Evolutionary conservation across 2,113 vertebrate species (phyloP), one percentile per base, ranked within the genome.

Genomic region (Athene cunicularia): DNA sequence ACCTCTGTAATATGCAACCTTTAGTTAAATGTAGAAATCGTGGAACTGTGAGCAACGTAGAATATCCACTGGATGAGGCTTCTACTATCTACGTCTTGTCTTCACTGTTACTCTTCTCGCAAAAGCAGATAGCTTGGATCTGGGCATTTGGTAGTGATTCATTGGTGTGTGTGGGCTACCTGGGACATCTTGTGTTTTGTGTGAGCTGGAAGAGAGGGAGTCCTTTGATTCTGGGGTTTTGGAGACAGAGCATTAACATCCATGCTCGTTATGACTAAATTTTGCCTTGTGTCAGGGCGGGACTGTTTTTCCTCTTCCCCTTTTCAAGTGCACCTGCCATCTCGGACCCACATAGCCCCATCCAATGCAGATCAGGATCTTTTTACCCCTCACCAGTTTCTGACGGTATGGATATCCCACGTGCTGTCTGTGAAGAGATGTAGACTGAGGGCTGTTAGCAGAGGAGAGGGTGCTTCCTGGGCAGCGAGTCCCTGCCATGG

Each of bases 391-490:
- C 18, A 4, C 49, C 5, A 4, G 28, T 37, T 93, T 72, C 50
- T 11, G 32, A 2, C 11, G 1, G 0, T 43, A 4, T 5, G 11
- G 20, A 16, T 60, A 22, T 11, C 26, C 11, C 1, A 0, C 7
- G 1, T 14, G 6, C 67, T 88, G 41, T 67, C 24, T 27, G 5
- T 12, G 9, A 41, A 53, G 47, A 59, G 52, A 13, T 0, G 4
- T 59, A 19, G 37, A 5, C 28, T 18, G 10, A 33, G 62, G 47
- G 50, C 35, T 74, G 66, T 35, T 71, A 28, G 39, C 33, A 71
- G 21, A 49, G 35, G 5, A 71, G 21, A 49, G 39, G 5, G 5
- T 37, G 11, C 16, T 8, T 49, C 15, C 55, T 74, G 32, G 37
- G 26, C 4, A 19, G 11, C 23, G 33, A 5, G 24, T 28, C 21